Conservation (phyloP, 2,888 invertebrate genomes). For the Drosophila ustulata region DNA sequence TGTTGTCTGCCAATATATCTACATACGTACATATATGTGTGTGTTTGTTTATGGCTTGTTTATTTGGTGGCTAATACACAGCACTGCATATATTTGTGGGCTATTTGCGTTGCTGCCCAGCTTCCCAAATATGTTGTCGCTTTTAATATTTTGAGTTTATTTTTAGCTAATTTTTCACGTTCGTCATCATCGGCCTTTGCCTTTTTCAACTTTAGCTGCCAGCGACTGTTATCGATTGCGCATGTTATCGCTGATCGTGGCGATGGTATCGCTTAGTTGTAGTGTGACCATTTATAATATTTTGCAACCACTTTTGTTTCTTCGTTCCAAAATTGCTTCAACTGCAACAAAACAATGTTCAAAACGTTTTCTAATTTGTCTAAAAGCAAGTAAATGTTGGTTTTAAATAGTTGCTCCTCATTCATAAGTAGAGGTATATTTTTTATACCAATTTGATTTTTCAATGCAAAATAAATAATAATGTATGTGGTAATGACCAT, state of each 20-base stretch:
- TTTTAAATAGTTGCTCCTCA: too few species aligned
- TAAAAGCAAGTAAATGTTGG: too few species aligned
- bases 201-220: constrained; percentile 24
- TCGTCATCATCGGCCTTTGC: constrained; percentile 54
- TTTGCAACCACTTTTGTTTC: neutral
- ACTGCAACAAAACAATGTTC: too few species aligned
- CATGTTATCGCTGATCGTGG: constrained; percentile 20
- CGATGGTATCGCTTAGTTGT: constrained; percentile 35
- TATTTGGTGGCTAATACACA: constrained; percentile 42
- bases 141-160: constrained; percentile 51
- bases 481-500: too few species aligned
- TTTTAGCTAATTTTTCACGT: constrained; percentile 61
- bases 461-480: too few species aligned
- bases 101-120: constrained; percentile 41
- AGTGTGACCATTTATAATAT: neutral
- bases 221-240: constrained; percentile 38
- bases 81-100: constrained; percentile 32
- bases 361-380: too few species aligned
- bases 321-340: too few species aligned
- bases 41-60: constrained; percentile 45
- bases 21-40: constrained; percentile 3
- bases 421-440: too few species aligned
- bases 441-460: too few species aligned
- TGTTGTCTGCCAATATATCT: constrained; percentile 37
- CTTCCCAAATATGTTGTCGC: constrained; percentile 45